Base-by-base conservation (phyloP, 2,888 invertebrate species). In the Polydrusus cervinus region DNA sequence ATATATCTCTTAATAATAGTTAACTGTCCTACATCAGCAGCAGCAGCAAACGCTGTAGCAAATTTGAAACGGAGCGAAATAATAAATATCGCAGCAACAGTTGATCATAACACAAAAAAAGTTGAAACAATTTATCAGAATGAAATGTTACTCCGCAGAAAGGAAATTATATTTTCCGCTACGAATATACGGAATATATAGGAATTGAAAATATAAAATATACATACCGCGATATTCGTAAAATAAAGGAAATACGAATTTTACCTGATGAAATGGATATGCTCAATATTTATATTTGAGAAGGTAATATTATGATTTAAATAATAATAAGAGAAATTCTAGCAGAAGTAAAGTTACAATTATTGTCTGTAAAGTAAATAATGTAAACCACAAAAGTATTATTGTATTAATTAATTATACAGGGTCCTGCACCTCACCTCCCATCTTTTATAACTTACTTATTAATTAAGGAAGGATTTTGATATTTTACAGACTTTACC, bases 61-160 rank as follows among this genome's bases (percentile, higher is more conserved):
- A 68, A 68, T 68, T 68, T 43, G 43, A 68, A 68, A 68, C 67
- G 25, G 16, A 5, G 30, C 45, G 25, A 20, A 25, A 30, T 18
- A 64, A 69, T 73, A 73, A 73, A 73, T 68, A 62, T 67, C 38
- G 11, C 14, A 73, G 73, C 73, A 73, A 69, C 74, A 74, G 74
- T 74, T 74, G 69, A 74, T 65, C 38, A 53, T 18, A 47, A 64
- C 16, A 53, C 47, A 68, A 74, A 74, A 45, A 68, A 74, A 74
- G 53, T 55, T 53, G 53, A 51, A 49, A 55, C 74, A 60, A 74
- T 74, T 74, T 74, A 70, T 74, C 74, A 74, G 53, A 62, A 74
- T 69, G 74, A 74, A 64, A 49, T 74, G 74, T 69, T 62, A 65
- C 64, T 70, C 61, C 16, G 43, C 16, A 47, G 51, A 69, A 71